Base-by-base conservation (phyloP, 2,797 vertebrate species). In the Neomorphus geoffroyi region DNA sequence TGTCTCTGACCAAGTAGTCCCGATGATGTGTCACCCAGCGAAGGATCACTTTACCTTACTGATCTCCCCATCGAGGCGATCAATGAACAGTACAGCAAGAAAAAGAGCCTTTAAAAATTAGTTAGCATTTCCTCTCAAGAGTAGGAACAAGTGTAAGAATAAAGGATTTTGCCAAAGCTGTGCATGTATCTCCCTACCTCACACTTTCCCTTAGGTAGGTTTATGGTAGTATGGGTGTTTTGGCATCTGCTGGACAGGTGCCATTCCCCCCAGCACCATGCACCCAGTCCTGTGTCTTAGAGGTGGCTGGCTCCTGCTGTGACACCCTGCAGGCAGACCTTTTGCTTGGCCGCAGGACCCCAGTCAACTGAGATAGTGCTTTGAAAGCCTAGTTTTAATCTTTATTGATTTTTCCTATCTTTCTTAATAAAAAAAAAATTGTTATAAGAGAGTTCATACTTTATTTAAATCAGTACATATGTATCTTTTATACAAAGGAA, bases 61-160 rank as follows among this genome's bases (percentile, higher is more conserved):
- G 7, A 4, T 7, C 2, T 33, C 35, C 37, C 54, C 43, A 4
- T 2, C 0, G 4, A 19, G 8, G 21, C 10, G 9, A 16, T 32
- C 28, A 27, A 5, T 1, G 62, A 56, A 28, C 39, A 26, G 4
- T 2, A 19, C 2, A 6, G 41, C 6, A 18, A 66, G 57, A 65
- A 30, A 41, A 27, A 1, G 8, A 16, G 28, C 46, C 62, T 37
- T 56, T 30, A 5, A 32, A 22, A 22, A 27, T 22, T 2, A 2
- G 7, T 22, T 5, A 4, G 2, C 15, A 5, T 22, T 48, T 32
- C 18, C 30, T 51, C 51, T 26, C 4, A 1, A 7, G 72, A 30
- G 28, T 27, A 26, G 7, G 61, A 41, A 3, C n/a, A 8, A 2
- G 5, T 7, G 30, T 4, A 18, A 37, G 35, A 48, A 46, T 4